phyloP scores from a whole-genome alignment of 2,797 vertebrate species.

The Halcyon smyrnensis region DNA sequence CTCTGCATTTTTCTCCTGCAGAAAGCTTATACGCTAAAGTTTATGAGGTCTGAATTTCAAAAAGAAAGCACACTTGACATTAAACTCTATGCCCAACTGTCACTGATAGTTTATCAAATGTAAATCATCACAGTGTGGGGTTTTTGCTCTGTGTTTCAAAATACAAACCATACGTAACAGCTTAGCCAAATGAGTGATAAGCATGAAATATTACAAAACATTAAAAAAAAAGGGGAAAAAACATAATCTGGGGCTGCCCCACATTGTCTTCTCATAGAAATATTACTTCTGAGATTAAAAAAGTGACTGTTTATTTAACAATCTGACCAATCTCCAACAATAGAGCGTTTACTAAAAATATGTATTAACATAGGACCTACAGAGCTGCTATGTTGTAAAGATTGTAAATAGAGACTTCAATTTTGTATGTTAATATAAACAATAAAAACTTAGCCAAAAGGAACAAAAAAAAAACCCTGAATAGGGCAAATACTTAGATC shows the following conservation, averaged over 20 bases:
- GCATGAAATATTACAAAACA: constrained; percentile 14
- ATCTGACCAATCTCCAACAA: background rate
- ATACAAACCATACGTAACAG: background rate
- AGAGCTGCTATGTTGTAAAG: background rate
- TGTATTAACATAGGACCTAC: background rate
- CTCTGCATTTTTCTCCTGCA: background rate
- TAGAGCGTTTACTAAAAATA: background rate
- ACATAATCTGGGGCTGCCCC: background rate
- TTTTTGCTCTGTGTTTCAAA: background rate
- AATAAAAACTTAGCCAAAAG: background rate
- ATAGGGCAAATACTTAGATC: background rate
- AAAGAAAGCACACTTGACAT: constrained; percentile 4
- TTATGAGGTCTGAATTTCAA: constrained; percentile 39
- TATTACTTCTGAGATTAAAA: background rate
- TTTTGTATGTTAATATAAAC: background rate
- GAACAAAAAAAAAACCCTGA: background rate
- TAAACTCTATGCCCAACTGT: background rate
- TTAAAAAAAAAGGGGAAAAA: background rate
- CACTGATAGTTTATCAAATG: background rate
- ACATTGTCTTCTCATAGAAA: background rate
- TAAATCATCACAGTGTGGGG: background rate
- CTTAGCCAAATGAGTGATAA: background rate
- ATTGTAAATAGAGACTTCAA: background rate
- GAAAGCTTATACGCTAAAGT: background rate
- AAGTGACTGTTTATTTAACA: background rate